phyloP scores from a whole-genome alignment of 1,140 invertebrate species.

The Listronotus oregonensis region DNA sequence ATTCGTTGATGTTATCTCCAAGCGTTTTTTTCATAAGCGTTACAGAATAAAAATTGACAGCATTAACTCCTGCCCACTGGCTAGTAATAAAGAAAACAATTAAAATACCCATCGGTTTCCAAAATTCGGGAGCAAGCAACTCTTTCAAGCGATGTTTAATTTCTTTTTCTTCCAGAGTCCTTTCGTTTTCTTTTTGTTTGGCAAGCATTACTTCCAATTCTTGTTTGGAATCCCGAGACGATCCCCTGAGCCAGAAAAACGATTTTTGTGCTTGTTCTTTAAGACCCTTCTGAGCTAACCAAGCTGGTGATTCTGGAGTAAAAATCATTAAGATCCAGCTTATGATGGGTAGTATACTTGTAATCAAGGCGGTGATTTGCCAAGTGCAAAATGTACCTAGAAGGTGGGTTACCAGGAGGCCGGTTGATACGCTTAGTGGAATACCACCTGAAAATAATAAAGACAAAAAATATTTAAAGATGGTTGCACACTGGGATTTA shows the following conservation, averaged over 20 bases:
- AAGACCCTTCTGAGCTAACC: slow-evolving; percentile 64
- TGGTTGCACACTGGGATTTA: background rate
- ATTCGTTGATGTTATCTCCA: slow-evolving; percentile 60
- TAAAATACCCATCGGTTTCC: slow-evolving; percentile 66
- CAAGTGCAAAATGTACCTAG: slow-evolving; percentile 66
- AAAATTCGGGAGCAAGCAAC: slow-evolving; percentile 55
- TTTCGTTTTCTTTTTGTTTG: too few relatives aligned
- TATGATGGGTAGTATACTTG: slow-evolving; percentile 58
- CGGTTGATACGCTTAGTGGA: slow-evolving; percentile 59
- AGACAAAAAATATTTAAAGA: background rate
- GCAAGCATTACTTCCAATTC: too few relatives aligned
- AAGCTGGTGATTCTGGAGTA: slow-evolving; percentile 74
- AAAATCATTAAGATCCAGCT: slow-evolving; percentile 58
- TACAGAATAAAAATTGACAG: slow-evolving; percentile 75
- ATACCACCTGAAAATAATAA: slow-evolving; percentile 46
- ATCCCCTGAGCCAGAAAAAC: slow-evolving; percentile 58
- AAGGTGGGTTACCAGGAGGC: slow-evolving; percentile 62
- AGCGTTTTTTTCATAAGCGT: slow-evolving; percentile 64
- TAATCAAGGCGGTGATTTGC: slow-evolving; percentile 61
- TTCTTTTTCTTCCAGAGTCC: slow-evolving; percentile 1
- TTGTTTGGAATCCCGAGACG: too few relatives aligned
- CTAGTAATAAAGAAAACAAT: slow-evolving; percentile 64
- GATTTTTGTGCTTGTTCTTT: slow-evolving; percentile 59
- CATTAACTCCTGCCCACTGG: slow-evolving; percentile 70
- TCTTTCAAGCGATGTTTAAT: slow-evolving; percentile 33